Percentiles rank a stretch among this genome's conserved stretches.
Evolutionary conservation across 1,140 invertebrate species (phyloP).

Genomic region (Paramacrobiotus metropolitanus): DNA sequence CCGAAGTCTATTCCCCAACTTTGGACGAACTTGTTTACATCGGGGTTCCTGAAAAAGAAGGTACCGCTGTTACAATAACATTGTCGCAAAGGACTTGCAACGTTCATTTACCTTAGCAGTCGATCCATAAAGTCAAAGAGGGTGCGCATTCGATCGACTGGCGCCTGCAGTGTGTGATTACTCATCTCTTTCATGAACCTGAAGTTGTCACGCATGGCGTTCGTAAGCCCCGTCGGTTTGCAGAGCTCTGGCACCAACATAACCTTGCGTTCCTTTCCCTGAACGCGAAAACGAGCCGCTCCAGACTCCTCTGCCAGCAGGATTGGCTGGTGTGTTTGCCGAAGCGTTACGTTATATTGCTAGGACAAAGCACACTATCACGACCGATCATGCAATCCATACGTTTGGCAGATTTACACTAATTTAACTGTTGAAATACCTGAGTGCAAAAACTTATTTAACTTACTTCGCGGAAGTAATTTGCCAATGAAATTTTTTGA

Average conservation of each 20-base stretch:
- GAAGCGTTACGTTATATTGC: not conserved
- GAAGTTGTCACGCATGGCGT: not conserved
- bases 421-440: not conserved
- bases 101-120: not conserved
- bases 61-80: not conserved
- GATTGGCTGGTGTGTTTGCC: not conserved
- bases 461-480: too few relatives aligned
- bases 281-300: not conserved
- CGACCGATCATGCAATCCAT: not conserved
- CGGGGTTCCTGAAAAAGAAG: not conserved
- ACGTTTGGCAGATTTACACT: not conserved
- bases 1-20: not conserved
- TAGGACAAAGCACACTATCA: not conserved
- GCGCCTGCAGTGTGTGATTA: slow-evolving; percentile 5
- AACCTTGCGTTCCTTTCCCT: not conserved
- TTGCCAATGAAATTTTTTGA: too few relatives aligned
- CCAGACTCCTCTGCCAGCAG: not conserved
- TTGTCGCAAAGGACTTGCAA: not conserved
- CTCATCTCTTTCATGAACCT: slow-evolving; percentile 4
- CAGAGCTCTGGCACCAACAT: slow-evolving; percentile 21
- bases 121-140: not conserved
- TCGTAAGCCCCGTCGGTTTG: slow-evolving; percentile 16
- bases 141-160: not conserved
- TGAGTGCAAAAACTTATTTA: too few relatives aligned
- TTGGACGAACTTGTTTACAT: not conserved